A percentile compares a stretch with the other conserved stretches of the same genome.
Evolutionary conservation across 2,888 invertebrate species (phyloP).

Genomic region (Polydrusus tereticollis): DNA sequence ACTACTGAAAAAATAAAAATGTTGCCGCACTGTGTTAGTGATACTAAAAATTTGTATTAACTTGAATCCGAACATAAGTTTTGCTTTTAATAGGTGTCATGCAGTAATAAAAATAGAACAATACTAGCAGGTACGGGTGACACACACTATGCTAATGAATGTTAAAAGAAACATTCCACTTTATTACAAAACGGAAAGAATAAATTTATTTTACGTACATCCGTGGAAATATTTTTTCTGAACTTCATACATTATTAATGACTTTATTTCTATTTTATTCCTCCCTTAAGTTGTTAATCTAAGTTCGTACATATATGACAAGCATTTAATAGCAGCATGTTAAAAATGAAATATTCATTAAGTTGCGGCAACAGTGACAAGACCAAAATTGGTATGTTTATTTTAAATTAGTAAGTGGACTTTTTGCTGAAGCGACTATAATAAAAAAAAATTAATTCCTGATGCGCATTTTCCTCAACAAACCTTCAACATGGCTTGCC

Average conservation of each 20-base stretch:
- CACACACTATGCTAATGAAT: constrained; percentile 24
- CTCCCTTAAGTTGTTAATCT: neutral
- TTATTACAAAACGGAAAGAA: constrained; percentile 40
- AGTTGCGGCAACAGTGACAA: neutral
- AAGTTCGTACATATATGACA: neutral
- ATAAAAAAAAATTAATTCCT: too few relatives aligned
- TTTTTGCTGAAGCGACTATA: too few relatives aligned
- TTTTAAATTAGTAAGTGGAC: neutral
- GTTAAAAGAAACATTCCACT: constrained; percentile 28
- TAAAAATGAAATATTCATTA: neutral
- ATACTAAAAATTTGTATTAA: too few relatives aligned
- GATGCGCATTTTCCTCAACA: too few relatives aligned
- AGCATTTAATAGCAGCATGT: neutral
- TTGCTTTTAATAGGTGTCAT: neutral
- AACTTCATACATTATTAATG: constrained; percentile 34
- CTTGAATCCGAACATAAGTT: too few relatives aligned
- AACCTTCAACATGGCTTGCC: too few relatives aligned
- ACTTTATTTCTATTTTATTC: constrained; percentile 15
- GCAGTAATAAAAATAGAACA: too few relatives aligned
- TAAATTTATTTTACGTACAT: constrained; percentile 35
- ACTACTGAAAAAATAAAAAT: too few relatives aligned
- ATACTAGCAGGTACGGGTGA: constrained; percentile 25
- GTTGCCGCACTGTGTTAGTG: too few relatives aligned
- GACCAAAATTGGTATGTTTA: neutral
- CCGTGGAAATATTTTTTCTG: constrained; percentile 28